These are phyloP conservation scores for Ataeniobius toweri DNA, from an alignment of 2,797 vertebrate species.

Conservation along the genomic window DNA sequence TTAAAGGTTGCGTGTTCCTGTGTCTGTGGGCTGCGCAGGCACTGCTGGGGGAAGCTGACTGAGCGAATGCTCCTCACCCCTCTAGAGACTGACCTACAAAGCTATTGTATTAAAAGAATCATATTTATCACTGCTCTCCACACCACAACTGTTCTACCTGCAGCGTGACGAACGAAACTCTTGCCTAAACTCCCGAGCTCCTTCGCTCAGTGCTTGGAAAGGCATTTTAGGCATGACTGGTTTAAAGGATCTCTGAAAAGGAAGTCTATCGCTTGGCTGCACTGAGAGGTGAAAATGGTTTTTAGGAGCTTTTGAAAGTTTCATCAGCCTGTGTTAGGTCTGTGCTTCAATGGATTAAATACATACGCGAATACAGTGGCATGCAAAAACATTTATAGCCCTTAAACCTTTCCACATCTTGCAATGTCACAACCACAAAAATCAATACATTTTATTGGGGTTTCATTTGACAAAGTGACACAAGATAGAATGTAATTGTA, in stretches of 20 bases:
- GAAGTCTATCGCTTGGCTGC: conserved; percentile 54
- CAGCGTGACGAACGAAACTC: conserved; percentile 59
- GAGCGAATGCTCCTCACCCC: conserved; percentile 64
- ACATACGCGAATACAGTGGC: not conserved
- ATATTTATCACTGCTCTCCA: conserved; percentile 75
- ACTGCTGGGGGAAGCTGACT: conserved; percentile 59
- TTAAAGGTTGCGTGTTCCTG: conserved; percentile 77
- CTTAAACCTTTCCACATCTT: not conserved
- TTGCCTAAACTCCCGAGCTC: conserved; percentile 66
- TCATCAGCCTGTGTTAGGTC: conserved; percentile 65
- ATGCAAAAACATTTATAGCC: not conserved
- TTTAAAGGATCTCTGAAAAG: conserved; percentile 57
- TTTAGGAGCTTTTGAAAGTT: conserved; percentile 66
- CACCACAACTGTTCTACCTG: conserved; percentile 55
- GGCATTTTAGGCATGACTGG: conserved; percentile 66
- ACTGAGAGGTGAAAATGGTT: conserved; percentile 65
- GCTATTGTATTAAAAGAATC: conserved; percentile 80
- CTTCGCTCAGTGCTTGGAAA: conserved; percentile 65
- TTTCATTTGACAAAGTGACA: not conserved
- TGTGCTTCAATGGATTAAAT: conserved; percentile 43
- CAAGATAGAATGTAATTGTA: not conserved
- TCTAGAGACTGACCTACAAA: conserved; percentile 76
- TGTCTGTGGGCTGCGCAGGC: conserved; percentile 64
- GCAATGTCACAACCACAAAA: not conserved
- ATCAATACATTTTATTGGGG: not conserved